Base-by-base conservation (phyloP, 2,113 vertebrate genomes). In the Lates calcarifer region DNA sequence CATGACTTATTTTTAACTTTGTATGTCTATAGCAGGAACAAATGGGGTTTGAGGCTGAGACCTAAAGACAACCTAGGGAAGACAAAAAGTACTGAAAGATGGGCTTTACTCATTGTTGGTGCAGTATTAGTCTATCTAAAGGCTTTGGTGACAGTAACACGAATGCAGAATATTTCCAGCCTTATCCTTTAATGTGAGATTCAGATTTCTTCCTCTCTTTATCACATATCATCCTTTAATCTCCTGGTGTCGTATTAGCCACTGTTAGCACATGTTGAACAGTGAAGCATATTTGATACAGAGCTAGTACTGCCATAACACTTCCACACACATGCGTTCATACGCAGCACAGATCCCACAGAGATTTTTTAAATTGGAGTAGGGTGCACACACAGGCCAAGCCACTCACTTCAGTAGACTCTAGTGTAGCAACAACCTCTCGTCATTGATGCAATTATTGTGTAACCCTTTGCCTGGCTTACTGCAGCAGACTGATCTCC, bases 371-470 rank as follows among this genome's bases (percentile, higher is more conserved):
- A 69, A 83, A 79, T 74, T 43, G 31, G 49, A 74, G 31, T 28
- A 14, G 73, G 63, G 53, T 62, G 66, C 31, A 57, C 57, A 20
- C 67, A 49, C 53, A 0, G 49, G 70, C 72, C 85, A 63, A 70
- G 51, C 56, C 41, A 13, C 68, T 82, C 68, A 51, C 77, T 84
- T 87, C 84, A 82, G 58, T 47, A 71, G 75, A 67, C 45, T 83
- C 43, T n/a, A 68, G 55, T 77, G 55, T 41, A 56, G 74, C 74
- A 65, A 66, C 83, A 81, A 33, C 31, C 90, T 68, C 72, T 64
- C 35, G 5, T 67, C 43, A 81, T 79, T 89, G 89, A 90, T 76
- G 85, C 66, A 90, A 89, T 88, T 65, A 78, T 82, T 74, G 31
- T 61, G 79, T 64, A 90, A 90, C 72, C 65, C 49, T 83, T 58